phyloP scores from a whole-genome alignment of 2,797 vertebrate genomes.

The Falco columbarius region DNA sequence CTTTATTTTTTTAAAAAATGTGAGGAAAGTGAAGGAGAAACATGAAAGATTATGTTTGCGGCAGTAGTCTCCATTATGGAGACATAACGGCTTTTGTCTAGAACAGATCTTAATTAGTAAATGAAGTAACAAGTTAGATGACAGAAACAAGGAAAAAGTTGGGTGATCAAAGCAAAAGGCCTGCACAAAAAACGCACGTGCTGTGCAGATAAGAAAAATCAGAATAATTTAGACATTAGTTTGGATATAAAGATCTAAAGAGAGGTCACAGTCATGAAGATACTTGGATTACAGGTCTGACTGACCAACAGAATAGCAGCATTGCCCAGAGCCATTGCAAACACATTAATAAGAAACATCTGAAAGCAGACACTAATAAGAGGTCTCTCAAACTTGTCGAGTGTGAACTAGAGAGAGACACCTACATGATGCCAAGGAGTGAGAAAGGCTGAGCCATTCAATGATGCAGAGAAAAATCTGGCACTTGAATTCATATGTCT shows the following conservation, averaged over 20 bases:
- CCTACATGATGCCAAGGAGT: background rate
- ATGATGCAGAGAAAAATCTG: fast-evolving
- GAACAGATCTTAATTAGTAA: background rate
- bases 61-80: fast-evolving
- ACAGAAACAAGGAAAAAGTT: background rate
- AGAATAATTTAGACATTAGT: background rate
- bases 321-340: background rate
- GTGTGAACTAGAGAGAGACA: background rate
- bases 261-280: background rate
- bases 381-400: background rate
- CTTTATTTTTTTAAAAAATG: background rate
- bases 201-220: background rate
- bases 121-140: background rate
- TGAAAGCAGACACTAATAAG: background rate
- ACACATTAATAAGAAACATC: background rate
- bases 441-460: background rate
- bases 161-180: background rate
- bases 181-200: background rate
- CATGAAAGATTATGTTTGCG: fast-evolving
- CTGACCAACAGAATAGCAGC: background rate
- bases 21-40: background rate
- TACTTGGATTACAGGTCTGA: background rate
- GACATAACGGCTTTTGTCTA: background rate
- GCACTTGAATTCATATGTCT: fast-evolving
- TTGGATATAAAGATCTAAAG: background rate